Conservation (phyloP, 2,888 invertebrate genomes). For the Tenodera sinensis region DNA sequence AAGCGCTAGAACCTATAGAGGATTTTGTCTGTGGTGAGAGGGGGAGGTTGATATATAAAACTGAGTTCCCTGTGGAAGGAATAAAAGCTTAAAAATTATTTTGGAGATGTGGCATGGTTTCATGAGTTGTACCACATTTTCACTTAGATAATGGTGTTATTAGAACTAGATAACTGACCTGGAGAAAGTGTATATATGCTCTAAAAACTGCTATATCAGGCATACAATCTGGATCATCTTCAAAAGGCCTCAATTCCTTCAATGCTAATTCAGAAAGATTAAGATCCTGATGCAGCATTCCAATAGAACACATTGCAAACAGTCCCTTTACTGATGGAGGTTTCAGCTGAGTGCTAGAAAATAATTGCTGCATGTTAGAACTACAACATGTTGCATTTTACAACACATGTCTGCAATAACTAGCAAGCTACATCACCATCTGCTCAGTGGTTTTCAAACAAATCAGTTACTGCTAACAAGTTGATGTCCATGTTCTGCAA, state of each 20-base stretch:
- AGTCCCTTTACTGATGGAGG: conserved; percentile 69
- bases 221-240: conserved; percentile 56
- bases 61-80: too few species aligned
- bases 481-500: not conserved
- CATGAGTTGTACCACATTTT: too few species aligned
- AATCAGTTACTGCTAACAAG: too few species aligned
- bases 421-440: too few species aligned
- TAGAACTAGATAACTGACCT: conserved; percentile 41
- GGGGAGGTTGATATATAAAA: too few species aligned
- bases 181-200: conserved; percentile 57
- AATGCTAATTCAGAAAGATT: conserved; percentile 69
- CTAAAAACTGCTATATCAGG: conserved; percentile 64
- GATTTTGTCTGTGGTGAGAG: too few species aligned
- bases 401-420: too few species aligned
- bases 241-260: conserved; percentile 63
- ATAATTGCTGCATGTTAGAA: not conserved
- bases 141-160: not conserved
- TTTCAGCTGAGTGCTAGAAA: conserved; percentile 44
- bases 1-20: too few species aligned
- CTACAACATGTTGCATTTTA: too few species aligned
- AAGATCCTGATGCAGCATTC: conserved; percentile 69
- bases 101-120: too few species aligned
- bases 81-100: too few species aligned
- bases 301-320: conserved; percentile 75
- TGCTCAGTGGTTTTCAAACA: too few species aligned